Evolutionary conservation across 2,113 vertebrate genomes (phyloP).

Genomic region (Oryzias woworae): DNA sequence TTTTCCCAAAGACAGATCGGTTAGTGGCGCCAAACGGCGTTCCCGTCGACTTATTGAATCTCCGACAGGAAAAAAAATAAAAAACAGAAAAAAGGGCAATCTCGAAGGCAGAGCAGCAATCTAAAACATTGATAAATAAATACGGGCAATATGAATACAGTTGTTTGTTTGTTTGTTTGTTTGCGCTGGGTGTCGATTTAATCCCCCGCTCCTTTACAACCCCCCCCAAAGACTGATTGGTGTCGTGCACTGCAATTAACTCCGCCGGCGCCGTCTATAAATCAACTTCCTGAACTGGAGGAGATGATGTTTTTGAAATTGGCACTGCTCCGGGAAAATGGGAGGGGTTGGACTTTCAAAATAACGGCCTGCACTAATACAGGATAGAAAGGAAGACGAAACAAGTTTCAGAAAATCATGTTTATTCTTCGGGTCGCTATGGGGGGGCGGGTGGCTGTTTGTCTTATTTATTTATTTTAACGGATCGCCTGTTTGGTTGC

Average conservation of each 20-base stretch:
- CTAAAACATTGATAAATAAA: constrained; percentile 82
- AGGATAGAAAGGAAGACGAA: constrained; percentile 42
- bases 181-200: constrained; percentile 64
- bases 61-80: constrained; percentile 33
- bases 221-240: constrained; percentile 77
- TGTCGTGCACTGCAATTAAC: constrained; percentile 80
- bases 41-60: constrained; percentile 80
- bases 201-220: constrained; percentile 64
- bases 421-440: constrained; percentile 70
- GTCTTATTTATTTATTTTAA: constrained; percentile 58
- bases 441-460: constrained; percentile 18
- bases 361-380: constrained; percentile 67
- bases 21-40: constrained; percentile 66
- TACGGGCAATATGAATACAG: constrained; percentile 75
- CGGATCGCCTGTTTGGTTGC: constrained; percentile 57
- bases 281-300: constrained; percentile 93
- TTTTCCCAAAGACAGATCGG: constrained; percentile 73
- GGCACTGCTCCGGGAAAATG: constrained; percentile 67
- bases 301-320: constrained; percentile 91
- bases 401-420: constrained; percentile 77
- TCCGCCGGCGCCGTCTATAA: constrained; percentile 84
- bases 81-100: constrained; percentile 51
- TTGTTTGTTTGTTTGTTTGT: constrained; percentile 75
- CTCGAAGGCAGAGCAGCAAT: constrained; percentile 67
- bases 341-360: constrained; percentile 46